Evolutionary conservation across 2,113 vertebrate species (phyloP).

Genomic region (Corapipo altera): DNA sequence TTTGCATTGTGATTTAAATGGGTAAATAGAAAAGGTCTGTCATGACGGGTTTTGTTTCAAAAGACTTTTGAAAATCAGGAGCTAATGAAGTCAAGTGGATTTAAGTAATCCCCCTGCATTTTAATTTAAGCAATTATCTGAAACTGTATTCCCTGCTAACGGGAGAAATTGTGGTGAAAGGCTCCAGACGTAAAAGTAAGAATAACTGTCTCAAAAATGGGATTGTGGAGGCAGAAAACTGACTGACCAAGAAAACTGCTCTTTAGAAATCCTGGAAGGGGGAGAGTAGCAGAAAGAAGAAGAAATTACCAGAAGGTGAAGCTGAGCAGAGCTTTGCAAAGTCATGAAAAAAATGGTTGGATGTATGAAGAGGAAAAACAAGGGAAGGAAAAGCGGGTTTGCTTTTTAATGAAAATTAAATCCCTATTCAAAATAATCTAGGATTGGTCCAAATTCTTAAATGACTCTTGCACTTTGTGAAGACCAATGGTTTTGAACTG

Average conservation of each 20-base stretch:
- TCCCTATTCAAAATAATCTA: background rate
- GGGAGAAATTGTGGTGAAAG: background rate
- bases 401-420: background rate
- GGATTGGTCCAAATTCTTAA: background rate
- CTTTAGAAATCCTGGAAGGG: background rate
- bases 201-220: slow-evolving; percentile 2
- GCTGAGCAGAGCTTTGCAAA: background rate
- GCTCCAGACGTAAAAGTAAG: background rate
- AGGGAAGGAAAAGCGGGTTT: background rate
- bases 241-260: background rate
- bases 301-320: background rate
- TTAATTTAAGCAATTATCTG: slow-evolving; percentile 55
- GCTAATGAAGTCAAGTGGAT: slow-evolving; percentile 55
- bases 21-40: slow-evolving; percentile 1
- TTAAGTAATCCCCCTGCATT: slow-evolving; percentile 46
- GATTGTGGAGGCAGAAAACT: background rate
- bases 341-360: background rate
- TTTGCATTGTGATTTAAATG: slow-evolving; percentile 1
- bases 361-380: background rate
- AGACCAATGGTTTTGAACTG: background rate
- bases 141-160: background rate
- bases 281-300: background rate
- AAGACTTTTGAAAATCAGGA: slow-evolving; percentile 23
- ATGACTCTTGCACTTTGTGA: background rate
- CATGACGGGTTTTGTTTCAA: background rate